Evolutionary conservation across 2,113 vertebrate species (phyloP), one percentile per base, ranked within the genome.

Genomic region (Lipophrys pholis): DNA sequence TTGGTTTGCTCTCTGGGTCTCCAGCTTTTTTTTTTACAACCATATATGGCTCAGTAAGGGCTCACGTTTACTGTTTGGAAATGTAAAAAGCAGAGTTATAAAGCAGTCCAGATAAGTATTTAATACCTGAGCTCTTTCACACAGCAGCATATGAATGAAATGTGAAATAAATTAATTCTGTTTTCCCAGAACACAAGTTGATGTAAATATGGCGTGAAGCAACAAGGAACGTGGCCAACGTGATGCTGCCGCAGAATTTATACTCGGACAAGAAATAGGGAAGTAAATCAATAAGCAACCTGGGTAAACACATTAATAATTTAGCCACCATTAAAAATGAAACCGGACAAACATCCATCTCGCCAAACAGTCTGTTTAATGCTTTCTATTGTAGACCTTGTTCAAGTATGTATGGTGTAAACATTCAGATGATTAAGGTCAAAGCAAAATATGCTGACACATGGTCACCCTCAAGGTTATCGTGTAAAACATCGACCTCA

Each of bases 221-320:
- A 66, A 53, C 15, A 50, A 17, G 62, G 57, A 69, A 46, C 1
- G 7, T 14, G n/a, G 53, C 53, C 58, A 65, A 49, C 43, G 45
- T n/a, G 60, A 50, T 50, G 48, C 65, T 30, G 81, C 52, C 52
- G 16, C 39, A 62, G 53, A 46, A 49, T 73, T 74, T 39, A 61
- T 65, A 46, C 40, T 52, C 50, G 51, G 49, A 54, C 41, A 51
- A 17, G n/a, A 51, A 60, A 56, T 60, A 74, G 36, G 1, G 15
- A 30, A 66, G 21, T 35, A 65, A 57, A 71, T 71, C 64, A 56
- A 59, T 41, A 30, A 66, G 51, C 35, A 56, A 11, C 17, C 36
- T 15, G 42, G 52, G 46, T 57, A 73, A 15, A 53, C 59, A 54
- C 53, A 43, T 63, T 9, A 40, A 39, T 64, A 63, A 51, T 63